Base-by-base conservation (phyloP, 2,113 vertebrate species). In the Ochotona princeps region DNA sequence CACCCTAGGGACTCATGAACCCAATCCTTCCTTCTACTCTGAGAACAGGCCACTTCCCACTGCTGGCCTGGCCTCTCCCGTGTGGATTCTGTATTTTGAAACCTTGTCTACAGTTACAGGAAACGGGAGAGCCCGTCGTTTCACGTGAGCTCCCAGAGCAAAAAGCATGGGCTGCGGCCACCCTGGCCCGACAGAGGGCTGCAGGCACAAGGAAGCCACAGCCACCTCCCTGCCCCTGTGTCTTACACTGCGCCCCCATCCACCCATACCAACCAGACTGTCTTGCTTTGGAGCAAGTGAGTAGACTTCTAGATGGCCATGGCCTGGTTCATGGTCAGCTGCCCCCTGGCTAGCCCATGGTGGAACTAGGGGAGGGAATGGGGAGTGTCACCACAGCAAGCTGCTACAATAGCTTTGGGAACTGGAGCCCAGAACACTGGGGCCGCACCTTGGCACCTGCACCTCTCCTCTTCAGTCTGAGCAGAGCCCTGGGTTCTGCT, bases 71-170 rank as follows among this genome's bases (percentile, higher is more conserved):
- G 92, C 2, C 2, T 67, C 12, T 83, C 51, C 32, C 63, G 82
- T 20, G 5, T 63, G 80, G 94, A 76, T 60, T 57, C 73, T 90
- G 75, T 72, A 61, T 94, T 94, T 82, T 89, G 89, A 97, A 89
- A 94, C 23, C 30, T 51, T 28, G 7, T 92, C 89, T 97, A 84
- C 49, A 49, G 87, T 94, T 96, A 90, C 95, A 87, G 72, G 69
- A 86, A 96, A 95, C 88, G 94, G 91, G 92, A 73, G 88, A 51
- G 25, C 75, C 83, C 96, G 54, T 61, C 54, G 84, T 90, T 90
- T 90, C 63, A 25, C 7, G 66, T 35, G 72, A 81, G 69, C 32
- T 8, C 32, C 72, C 26, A 3, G 35, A 54, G 83, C 0, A 23
- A 60, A 67, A 84, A 74, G 85, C 88, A 8, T 38, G 78, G 13